Evolutionary conservation across 2,888 invertebrate species (phyloP).

Genomic region (Cheilosia scutellata): DNA sequence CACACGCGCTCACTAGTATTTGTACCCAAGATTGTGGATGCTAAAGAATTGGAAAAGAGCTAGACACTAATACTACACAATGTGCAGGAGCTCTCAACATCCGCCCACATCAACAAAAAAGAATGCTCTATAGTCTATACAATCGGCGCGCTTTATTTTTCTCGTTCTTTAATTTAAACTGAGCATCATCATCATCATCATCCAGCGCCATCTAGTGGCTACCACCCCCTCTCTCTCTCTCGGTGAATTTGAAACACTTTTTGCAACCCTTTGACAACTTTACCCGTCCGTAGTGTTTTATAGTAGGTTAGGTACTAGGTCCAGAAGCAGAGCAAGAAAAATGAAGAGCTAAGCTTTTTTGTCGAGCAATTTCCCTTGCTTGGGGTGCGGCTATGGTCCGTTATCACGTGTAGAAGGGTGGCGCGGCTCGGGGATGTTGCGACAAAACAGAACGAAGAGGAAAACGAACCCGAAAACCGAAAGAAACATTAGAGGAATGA

Average conservation of each 20-base stretch:
- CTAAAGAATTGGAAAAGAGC: conserved; percentile 50
- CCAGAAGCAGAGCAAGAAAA: conserved; percentile 49
- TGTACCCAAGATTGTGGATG: conserved; percentile 1
- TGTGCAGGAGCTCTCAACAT: conserved; percentile 56
- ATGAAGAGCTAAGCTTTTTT: conserved; percentile 69
- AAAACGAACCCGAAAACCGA: conserved; percentile 33
- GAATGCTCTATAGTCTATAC: conserved; percentile 52
- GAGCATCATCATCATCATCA: conserved; percentile 53
- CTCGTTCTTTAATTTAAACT: conserved; percentile 37
- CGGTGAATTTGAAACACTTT: neutral
- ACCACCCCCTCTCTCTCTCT: neutral
- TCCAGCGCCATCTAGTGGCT: conserved; percentile 38
- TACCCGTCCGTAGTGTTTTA: conserved; percentile 1
- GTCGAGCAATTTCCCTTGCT: neutral
- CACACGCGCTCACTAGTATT: conserved; percentile 45
- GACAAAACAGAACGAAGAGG: conserved; percentile 12
- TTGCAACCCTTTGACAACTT: conserved; percentile 57
- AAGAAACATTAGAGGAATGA: conserved; percentile 35
- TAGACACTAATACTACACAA: conserved; percentile 36
- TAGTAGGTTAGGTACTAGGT: neutral
- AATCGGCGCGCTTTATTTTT: conserved; percentile 10
- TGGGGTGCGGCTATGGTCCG: neutral
- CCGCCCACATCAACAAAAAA: conserved; percentile 69
- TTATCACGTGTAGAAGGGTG: neutral
- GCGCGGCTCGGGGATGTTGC: neutral